Conservation (phyloP, 2,113 vertebrate genomes). For the Larimichthys polyactis region DNA sequence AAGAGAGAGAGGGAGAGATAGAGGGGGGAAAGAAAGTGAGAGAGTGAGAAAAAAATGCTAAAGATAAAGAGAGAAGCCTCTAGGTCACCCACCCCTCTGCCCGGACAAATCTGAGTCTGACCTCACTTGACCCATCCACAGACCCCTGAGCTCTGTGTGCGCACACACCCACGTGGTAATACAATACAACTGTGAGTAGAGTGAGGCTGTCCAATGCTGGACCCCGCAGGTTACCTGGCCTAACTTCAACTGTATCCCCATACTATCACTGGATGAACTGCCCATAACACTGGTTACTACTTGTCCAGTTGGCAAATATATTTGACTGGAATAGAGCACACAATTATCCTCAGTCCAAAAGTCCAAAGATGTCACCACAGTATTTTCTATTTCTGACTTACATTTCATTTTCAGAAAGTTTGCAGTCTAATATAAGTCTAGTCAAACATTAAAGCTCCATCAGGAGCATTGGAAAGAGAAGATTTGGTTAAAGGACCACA, state of each 20-base stretch:
- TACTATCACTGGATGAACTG: slow-evolving; percentile 1
- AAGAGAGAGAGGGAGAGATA: not conserved
- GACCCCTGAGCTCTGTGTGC: slow-evolving; percentile 23
- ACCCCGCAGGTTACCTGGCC: slow-evolving; percentile 38
- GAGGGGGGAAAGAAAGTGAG: not conserved
- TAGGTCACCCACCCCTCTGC: slow-evolving; percentile 27
- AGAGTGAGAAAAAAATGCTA: slow-evolving; percentile 23
- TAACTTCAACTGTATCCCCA: not conserved
- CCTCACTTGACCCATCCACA: slow-evolving; percentile 63
- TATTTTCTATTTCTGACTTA: not conserved
- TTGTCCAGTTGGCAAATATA: not conserved
- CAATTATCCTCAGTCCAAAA: not conserved
- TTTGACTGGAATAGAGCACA: not conserved
- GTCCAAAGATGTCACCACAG: not conserved
- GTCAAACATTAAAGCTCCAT: not conserved
- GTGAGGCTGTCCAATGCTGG: slow-evolving; percentile 4
- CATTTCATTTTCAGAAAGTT: not conserved
- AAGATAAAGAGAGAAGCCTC: slow-evolving; percentile 41
- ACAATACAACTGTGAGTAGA: not conserved
- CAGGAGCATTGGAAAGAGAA: not conserved
- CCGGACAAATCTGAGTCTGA: slow-evolving; percentile 45
- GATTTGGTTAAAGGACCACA: not conserved
- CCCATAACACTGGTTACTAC: not conserved
- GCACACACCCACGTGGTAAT: not conserved
- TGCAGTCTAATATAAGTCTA: not conserved